These are phyloP conservation scores for Bubo bubo DNA, from an alignment of 2,113 vertebrate species.

Conservation along the genomic window DNA sequence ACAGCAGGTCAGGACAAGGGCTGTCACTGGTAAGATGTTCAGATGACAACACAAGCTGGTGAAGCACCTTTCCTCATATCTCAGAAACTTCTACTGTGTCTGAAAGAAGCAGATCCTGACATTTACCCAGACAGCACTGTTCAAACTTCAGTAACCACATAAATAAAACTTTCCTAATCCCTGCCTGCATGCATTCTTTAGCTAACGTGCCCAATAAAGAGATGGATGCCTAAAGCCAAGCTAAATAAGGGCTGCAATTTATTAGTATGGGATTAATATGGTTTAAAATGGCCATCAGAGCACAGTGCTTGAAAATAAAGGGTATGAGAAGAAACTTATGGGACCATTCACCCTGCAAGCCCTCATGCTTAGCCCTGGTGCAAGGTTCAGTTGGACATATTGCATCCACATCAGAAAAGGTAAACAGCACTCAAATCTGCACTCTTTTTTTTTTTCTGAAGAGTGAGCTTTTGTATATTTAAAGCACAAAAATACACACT, in stretches of 20 bases:
- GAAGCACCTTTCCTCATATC: neutral
- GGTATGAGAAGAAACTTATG: neutral
- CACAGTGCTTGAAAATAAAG: neutral
- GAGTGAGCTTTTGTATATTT: neutral
- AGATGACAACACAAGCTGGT: neutral
- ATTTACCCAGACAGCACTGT: accelerated
- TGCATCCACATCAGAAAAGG: neutral
- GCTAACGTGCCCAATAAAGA: neutral
- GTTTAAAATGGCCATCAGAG: neutral
- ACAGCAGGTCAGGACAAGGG: neutral
- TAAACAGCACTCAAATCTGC: neutral
- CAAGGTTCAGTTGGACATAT: neutral
- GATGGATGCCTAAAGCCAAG: neutral
- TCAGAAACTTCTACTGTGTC: accelerated
- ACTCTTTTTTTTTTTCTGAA: neutral
- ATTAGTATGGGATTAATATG: neutral
- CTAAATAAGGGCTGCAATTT: neutral
- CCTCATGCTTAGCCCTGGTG: neutral
- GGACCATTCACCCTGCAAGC: neutral
- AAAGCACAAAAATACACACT: neutral
- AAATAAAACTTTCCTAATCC: neutral
- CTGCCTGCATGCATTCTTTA: neutral
- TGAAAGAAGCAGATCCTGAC: neutral
- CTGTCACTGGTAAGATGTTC: neutral
- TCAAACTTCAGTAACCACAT: neutral